Conservation (phyloP, 1,140 invertebrate species). For the Arion vulgaris region DNA sequence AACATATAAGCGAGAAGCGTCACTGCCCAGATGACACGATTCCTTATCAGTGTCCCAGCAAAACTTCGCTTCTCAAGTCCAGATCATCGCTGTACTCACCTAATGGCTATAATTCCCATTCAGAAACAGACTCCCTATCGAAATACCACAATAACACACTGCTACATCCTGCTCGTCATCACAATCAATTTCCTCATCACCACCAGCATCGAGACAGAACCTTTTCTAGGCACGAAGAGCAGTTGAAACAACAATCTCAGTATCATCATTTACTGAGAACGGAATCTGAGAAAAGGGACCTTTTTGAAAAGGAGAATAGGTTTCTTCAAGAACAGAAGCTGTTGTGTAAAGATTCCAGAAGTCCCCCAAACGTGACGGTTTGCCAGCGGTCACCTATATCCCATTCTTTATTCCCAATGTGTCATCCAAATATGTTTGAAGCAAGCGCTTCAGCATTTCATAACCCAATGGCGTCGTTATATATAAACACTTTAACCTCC, state of each 20-base stretch:
- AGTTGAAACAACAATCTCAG: slow-evolving; percentile 12
- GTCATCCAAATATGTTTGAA: slow-evolving; percentile 40
- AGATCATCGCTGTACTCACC: not conserved
- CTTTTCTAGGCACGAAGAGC: slow-evolving; percentile 11
- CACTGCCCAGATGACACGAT: not conserved
- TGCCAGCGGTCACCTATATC: slow-evolving; percentile 48
- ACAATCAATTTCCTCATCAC: slow-evolving; percentile 9
- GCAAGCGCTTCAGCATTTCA: slow-evolving; percentile 39
- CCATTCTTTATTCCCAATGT: slow-evolving; percentile 40
- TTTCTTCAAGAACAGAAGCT: slow-evolving; percentile 43
- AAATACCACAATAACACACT: not conserved
- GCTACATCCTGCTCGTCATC: not conserved
- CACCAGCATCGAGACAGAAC: not conserved
- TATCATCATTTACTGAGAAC: slow-evolving; percentile 29
- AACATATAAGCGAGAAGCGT: not conserved
- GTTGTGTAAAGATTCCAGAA: slow-evolving; percentile 42
- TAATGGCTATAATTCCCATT: not conserved
- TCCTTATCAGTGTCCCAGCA: not conserved
- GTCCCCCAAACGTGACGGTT: slow-evolving; percentile 61
- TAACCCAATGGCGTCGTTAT: slow-evolving; percentile 41
- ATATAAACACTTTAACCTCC: slow-evolving; percentile 39
- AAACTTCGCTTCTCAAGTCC: not conserved
- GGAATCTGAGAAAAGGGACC: slow-evolving; percentile 42
- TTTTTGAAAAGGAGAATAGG: slow-evolving; percentile 49
- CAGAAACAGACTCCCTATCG: not conserved